Percentiles rank a stretch among this genome's conserved stretches.
Evolutionary conservation across 2,113 vertebrate genomes (phyloP).

Genomic region (Himantopus leucocephalus): DNA sequence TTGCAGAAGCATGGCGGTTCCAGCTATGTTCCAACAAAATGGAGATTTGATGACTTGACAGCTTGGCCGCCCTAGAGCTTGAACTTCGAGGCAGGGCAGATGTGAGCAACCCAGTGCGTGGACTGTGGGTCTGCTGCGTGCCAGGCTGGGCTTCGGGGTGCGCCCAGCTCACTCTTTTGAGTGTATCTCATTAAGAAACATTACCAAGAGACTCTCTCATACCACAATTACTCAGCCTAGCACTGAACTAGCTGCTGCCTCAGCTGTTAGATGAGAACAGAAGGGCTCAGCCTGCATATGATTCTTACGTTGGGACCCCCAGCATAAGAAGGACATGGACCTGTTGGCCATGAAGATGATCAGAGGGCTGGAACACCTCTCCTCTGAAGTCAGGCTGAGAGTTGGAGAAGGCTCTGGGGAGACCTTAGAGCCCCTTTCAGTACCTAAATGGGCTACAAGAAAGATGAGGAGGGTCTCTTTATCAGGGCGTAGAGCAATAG

Average conservation of each 20-base stretch:
- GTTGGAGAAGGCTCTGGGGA: neutral
- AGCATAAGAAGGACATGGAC: neutral
- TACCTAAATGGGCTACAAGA: neutral
- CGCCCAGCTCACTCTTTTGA: neutral
- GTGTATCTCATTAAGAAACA: neutral
- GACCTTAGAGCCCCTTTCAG: neutral
- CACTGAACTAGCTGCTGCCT: neutral
- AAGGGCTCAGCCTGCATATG: neutral
- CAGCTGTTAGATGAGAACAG: neutral
- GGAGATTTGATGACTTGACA: neutral
- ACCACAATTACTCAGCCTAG: neutral
- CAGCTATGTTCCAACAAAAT: neutral
- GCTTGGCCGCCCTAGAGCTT: neutral
- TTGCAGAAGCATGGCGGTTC: neutral
- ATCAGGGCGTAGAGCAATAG: neutral
- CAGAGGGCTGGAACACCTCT: neutral
- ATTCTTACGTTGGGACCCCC: neutral
- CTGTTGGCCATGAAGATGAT: neutral
- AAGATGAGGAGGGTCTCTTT: neutral
- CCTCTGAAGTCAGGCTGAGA: neutral
- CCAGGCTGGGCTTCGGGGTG: neutral
- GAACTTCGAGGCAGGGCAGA: neutral
- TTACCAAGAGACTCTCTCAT: neutral
- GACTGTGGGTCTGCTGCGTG: rapidly evolving
- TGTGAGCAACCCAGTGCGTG: rapidly evolving